Conservation (phyloP, 2,888 invertebrate species). For the Strigamia maritima region DNA sequence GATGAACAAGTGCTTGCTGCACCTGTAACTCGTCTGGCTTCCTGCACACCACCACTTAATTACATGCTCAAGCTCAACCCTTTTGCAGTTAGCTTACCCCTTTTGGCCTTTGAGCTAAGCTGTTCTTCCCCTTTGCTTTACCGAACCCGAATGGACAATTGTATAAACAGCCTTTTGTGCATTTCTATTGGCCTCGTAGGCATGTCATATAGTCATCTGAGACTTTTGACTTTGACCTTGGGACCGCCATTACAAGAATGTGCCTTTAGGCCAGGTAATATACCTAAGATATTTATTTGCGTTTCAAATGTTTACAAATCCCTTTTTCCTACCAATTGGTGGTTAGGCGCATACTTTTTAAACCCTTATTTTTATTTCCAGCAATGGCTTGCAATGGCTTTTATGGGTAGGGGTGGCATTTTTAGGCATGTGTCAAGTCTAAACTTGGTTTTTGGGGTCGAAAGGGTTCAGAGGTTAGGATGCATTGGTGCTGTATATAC, state of each 20-base stretch:
- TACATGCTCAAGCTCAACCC: not conserved
- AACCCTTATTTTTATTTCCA: not conserved
- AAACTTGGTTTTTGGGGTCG: not conserved
- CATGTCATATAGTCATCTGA: constrained; percentile 26
- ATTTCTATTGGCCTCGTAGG: not conserved
- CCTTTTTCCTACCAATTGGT: not conserved
- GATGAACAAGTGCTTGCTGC: not conserved
- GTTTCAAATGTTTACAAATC: not conserved
- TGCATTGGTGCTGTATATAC: not conserved
- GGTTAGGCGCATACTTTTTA: not conserved
- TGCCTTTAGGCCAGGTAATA: constrained; percentile 12
- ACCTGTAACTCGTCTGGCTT: not conserved
- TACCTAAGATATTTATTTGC: constrained; percentile 18
- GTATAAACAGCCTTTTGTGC: not conserved
- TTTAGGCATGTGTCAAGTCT: not conserved
- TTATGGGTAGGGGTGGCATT: not conserved
- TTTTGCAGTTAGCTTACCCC: not conserved
- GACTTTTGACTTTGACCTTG: constrained; percentile 22
- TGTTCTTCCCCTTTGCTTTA: not conserved
- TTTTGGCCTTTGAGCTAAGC: not conserved
- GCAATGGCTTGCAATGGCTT: not conserved
- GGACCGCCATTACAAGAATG: constrained; percentile 28
- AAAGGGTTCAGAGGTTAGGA: not conserved
- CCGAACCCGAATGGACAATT: not conserved
- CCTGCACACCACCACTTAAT: not conserved